Evolutionary conservation across 2,113 vertebrate species (phyloP).

Genomic region (Sander vitreus): DNA sequence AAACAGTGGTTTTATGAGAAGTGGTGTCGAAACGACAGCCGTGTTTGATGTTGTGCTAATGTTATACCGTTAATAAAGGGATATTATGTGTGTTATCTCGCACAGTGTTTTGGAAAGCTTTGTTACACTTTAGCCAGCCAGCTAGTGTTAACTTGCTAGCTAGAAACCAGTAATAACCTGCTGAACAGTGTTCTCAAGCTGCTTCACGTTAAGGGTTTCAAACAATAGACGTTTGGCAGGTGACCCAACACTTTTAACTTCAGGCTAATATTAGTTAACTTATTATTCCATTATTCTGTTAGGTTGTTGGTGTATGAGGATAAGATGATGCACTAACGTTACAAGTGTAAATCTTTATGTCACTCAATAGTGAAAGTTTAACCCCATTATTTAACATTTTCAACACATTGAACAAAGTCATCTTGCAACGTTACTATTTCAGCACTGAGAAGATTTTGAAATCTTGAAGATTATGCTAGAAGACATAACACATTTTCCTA

Average conservation of each 20-base stretch:
- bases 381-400: background rate
- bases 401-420: background rate
- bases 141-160: background rate
- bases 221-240: background rate
- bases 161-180: background rate
- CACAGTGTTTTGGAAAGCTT: background rate
- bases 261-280: background rate
- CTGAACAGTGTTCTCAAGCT: constrained; percentile 18
- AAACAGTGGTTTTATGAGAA: constrained; percentile 3
- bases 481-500: background rate
- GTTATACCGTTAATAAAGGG: background rate
- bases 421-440: background rate
- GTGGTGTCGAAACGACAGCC: constrained; percentile 47
- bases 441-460: background rate
- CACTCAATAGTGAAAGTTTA: background rate
- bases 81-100: background rate
- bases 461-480: too few species aligned
- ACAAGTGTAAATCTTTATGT: background rate
- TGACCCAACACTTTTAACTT: background rate
- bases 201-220: background rate
- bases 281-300: background rate
- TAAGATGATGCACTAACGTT: too few species aligned
- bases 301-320: background rate
- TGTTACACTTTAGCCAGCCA: background rate
- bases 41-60: constrained; percentile 44